These are phyloP conservation scores for Clarias fuscus DNA, from an alignment of 2,797 vertebrate genomes.

Conservation along the genomic window DNA sequence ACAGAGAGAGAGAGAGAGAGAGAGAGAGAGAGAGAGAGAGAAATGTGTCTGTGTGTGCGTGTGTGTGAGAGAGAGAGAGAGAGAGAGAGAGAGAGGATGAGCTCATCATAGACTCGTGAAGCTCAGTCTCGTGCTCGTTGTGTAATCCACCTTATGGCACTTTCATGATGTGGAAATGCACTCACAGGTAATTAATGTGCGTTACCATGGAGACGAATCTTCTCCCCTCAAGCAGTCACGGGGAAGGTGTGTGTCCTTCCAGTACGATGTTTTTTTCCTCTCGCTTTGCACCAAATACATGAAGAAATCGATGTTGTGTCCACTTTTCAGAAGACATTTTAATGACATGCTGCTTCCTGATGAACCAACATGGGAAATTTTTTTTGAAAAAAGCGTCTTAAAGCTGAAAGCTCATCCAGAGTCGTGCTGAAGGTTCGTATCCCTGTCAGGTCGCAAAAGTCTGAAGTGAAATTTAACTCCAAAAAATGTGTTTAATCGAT, in stretches of 20 bases:
- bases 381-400: neutral
- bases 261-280: conserved; percentile 33
- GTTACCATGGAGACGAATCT: conserved; percentile 49
- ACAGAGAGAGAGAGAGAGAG: neutral
- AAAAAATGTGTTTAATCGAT: too few species aligned
- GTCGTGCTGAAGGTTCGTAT: conserved; percentile 30
- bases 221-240: conserved; percentile 33
- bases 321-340: neutral
- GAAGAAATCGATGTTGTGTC: neutral
- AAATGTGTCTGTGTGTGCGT: neutral
- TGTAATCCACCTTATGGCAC: conserved; percentile 52
- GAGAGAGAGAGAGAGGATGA: conserved; percentile 14
- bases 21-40: neutral
- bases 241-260: conserved; percentile 45
- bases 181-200: conserved; percentile 56
- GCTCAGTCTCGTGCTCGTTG: conserved; percentile 50
- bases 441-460: neutral
- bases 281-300: conserved; percentile 40
- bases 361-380: neutral
- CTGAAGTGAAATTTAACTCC: neutral
- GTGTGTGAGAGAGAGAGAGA: neutral
- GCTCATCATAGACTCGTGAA: conserved; percentile 45
- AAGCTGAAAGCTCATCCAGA: neutral
- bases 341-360: neutral
- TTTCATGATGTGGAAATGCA: conserved; percentile 47